Evolutionary conservation across 2,113 vertebrate genomes (phyloP), one percentile per base, ranked within the genome.

Genomic region (Psettodes erumei): DNA sequence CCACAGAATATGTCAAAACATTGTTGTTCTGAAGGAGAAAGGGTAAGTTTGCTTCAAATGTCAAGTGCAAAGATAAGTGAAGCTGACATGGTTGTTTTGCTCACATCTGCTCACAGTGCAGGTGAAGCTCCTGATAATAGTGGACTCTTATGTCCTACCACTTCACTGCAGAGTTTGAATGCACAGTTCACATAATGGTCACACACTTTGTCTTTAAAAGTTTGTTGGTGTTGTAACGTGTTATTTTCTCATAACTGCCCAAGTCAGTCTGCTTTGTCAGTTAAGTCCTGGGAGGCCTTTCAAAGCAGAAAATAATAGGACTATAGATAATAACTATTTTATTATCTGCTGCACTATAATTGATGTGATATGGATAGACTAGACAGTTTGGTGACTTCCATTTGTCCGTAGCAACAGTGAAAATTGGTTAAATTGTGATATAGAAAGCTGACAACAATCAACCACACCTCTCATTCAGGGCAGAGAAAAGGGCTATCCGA

Each of bases 211-310:
- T 54, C 69, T 71, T 76, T 83, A 75, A 79, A 71, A 55, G 48
- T 47, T 35, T 45, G 30, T 37, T 51, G 67, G 11, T 64, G 23
- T 75, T 68, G 69, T 67, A 87, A 65, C 28, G 5, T 82, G 65
- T 61, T 86, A 84, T 84, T 87, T 87, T 62, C 72, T 71, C 33
- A 81, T 75, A 75, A 86, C 45, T n/a, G 23, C 38, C 5, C 2
- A 3, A 53, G 40, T 54, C 60, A 50, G 38, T 54, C 62, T 23
- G 38, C n/a, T 71, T n/a, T 64, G 64, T 69, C 71, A 63, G 45
- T 18, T 13, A 65, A 54, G 54, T 53, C 62, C 72, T 70, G 16
- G 21, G 8, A 28, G 12, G 32, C 35, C 63, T 73, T 79, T 77
- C 38, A 8, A 13, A 60, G 53, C 30, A 33, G 21, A 70, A 76